Conservation (phyloP, 2,797 vertebrate genomes). For the Momotus momota region DNA sequence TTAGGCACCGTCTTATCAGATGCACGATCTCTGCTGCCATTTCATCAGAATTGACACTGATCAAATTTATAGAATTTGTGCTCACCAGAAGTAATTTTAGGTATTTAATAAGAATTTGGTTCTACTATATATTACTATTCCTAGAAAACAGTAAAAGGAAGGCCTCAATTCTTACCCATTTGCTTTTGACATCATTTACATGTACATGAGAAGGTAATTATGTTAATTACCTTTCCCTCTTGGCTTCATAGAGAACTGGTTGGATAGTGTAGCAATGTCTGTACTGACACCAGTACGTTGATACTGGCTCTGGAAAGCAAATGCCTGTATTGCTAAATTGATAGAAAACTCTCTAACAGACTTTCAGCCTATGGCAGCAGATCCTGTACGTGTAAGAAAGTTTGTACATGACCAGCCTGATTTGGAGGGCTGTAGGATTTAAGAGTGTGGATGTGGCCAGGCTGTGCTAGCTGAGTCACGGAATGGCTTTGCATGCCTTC, state of each 20-base stretch:
- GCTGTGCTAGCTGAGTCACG: neutral
- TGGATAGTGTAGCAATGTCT: neutral
- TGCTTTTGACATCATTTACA: neutral
- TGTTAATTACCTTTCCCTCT: neutral
- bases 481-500: neutral
- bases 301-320: neutral
- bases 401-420: neutral
- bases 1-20: neutral
- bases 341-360: neutral
- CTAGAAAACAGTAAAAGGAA: neutral
- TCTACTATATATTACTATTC: neutral
- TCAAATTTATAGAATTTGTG: neutral
- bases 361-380: neutral
- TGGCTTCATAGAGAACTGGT: neutral
- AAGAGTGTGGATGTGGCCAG: neutral
- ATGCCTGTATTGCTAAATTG: neutral
- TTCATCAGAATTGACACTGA: neutral
- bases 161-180: neutral
- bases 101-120: neutral
- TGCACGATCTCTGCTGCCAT: neutral
- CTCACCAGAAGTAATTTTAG: neutral
- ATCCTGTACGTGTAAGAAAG: rapidly evolving
- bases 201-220: neutral
- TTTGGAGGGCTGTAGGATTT: neutral
- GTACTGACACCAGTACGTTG: rapidly evolving